Evolutionary conservation across 2,113 vertebrate genomes (phyloP).

Genomic region (Zeus faber): DNA sequence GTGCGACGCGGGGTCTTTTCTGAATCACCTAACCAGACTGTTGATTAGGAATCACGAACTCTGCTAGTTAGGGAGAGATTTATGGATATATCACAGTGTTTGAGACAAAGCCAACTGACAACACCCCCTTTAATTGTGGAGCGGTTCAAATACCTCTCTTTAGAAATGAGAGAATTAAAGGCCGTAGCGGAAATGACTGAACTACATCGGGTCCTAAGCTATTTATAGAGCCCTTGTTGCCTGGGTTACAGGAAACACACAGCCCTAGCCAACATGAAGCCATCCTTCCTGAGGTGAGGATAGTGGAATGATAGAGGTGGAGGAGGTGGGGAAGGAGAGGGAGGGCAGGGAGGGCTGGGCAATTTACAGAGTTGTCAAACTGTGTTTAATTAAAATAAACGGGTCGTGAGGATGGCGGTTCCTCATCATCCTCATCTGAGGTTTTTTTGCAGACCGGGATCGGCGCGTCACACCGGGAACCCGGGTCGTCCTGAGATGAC

Average conservation of each 20-base stretch:
- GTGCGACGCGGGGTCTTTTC: background rate
- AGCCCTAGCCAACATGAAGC: slow-evolving; percentile 53
- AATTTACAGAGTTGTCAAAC: slow-evolving; percentile 28
- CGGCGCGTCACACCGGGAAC: no score
- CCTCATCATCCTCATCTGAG: no score
- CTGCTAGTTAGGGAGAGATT: background rate
- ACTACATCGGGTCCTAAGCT: slow-evolving; percentile 63
- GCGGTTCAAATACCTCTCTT: slow-evolving; percentile 43
- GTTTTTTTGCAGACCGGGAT: no score
- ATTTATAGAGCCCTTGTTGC: slow-evolving; percentile 80
- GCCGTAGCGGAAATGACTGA: slow-evolving; percentile 64
- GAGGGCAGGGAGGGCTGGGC: no score
- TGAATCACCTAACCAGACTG: background rate
- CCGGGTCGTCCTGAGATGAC: no score
- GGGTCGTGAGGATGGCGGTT: slow-evolving; percentile 5
- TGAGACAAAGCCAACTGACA: slow-evolving; percentile 18
- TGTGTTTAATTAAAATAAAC: slow-evolving; percentile 26
- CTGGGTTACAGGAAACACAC: slow-evolving; percentile 73
- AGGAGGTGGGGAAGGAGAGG: no score
- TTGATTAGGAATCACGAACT: background rate
- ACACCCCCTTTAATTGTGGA: slow-evolving; percentile 25
- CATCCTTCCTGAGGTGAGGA: slow-evolving; percentile 53
- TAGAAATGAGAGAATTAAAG: slow-evolving; percentile 64
- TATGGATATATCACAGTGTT: background rate
- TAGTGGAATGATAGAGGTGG: slow-evolving; percentile 38